These are phyloP conservation scores for Amphimallon solstitiale DNA, from an alignment of 2,888 invertebrate species.

Conservation along the genomic window DNA sequence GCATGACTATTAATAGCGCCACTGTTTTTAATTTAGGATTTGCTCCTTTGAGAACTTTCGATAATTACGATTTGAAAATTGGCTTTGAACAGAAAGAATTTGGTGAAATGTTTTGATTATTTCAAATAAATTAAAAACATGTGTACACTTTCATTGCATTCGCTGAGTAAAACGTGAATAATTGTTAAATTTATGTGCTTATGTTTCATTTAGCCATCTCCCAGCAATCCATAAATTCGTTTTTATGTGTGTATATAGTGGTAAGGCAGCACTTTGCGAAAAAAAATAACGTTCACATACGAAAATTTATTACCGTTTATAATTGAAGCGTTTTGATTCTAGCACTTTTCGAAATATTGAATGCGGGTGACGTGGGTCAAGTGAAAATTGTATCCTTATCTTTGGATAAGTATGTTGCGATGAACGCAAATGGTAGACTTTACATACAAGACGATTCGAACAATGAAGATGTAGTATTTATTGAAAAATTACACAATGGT, in stretches of 20 bases:
- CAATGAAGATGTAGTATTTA: slow-evolving; percentile 62
- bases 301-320: too few relatives aligned
- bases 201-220: too few relatives aligned
- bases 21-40: too few relatives aligned
- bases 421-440: slow-evolving; percentile 65
- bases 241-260: neutral
- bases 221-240: neutral
- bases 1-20: too few relatives aligned
- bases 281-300: too few relatives aligned
- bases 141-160: neutral
- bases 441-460: slow-evolving; percentile 63
- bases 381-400: slow-evolving; percentile 64
- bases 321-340: slow-evolving; percentile 45
- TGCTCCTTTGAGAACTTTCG: too few relatives aligned
- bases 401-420: slow-evolving; percentile 65
- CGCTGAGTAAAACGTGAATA: neutral
- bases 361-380: slow-evolving; percentile 60
- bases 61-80: too few relatives aligned
- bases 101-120: too few relatives aligned
- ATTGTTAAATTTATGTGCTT: too few relatives aligned
- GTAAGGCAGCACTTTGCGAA: too few relatives aligned
- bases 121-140: too few relatives aligned
- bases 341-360: slow-evolving; percentile 65
- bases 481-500: slow-evolving; percentile 62
- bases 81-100: too few relatives aligned